A percentile compares a stretch with the other conserved stretches of the same genome.
These are phyloP conservation scores for Condylura cristata DNA, from an alignment of 2,113 vertebrate species.

Conservation along the genomic window DNA sequence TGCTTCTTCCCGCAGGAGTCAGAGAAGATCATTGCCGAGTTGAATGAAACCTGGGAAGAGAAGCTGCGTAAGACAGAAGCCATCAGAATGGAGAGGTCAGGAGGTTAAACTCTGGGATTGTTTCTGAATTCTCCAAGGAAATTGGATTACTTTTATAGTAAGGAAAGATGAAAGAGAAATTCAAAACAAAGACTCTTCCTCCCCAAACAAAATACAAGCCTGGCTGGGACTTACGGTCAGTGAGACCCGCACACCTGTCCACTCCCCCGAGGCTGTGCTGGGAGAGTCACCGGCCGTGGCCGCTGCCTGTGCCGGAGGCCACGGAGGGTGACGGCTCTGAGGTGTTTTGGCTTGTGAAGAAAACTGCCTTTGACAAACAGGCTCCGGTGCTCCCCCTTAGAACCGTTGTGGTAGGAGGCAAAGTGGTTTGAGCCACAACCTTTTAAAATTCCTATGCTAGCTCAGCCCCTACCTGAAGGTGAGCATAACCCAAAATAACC, in stretches of 20 bases:
- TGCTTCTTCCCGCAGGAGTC: conserved; percentile 90
- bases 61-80: conserved; percentile 98
- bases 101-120: neutral
- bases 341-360: conserved; percentile 36
- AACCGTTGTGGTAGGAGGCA: conserved; percentile 10
- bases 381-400: neutral
- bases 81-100: conserved; percentile 98
- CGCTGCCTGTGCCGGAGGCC: neutral
- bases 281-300: neutral
- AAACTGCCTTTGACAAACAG: conserved; percentile 3
- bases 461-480: neutral
- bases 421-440: neutral
- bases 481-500: neutral
- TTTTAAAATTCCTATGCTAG: conserved; percentile 18
- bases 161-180: conserved; percentile 36
- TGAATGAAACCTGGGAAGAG: conserved; percentile 95
- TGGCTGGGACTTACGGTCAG: neutral
- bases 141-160: neutral
- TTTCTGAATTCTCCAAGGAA: neutral
- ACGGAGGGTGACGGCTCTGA: neutral
- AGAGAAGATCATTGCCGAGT: conserved; percentile 99
- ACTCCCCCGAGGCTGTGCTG: neutral
- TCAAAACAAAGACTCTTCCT: neutral
- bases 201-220: neutral
- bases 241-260: neutral